Evolutionary conservation across 1,140 invertebrate species (phyloP), one percentile per base, ranked within the genome.

Genomic region (Rhagoletis pomonella): DNA sequence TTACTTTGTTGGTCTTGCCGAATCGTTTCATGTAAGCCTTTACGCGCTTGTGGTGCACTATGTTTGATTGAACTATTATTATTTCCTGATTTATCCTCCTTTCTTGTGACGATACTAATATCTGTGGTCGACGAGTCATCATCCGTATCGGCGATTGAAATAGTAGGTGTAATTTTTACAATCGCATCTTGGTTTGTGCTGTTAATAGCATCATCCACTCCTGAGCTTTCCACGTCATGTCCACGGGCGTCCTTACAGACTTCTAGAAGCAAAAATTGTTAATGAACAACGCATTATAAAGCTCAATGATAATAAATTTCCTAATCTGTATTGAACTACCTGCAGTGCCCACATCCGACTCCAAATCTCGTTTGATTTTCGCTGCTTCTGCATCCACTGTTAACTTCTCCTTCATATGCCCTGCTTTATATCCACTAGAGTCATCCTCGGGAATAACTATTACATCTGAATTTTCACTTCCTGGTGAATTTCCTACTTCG

Each of bases 51-150:
- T 5, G 7, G 47, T 10, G 73, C 6, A 19, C 47, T 81, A n/a
- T 81, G 47, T 55, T 81, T 81, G 19, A 55, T 55, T 9, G 73
- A 55, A 10, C 47, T 19, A 29, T 29, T 19, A 29, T 29, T 29
- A 19, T 47, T 55, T 77, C 44, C 47, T 9, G 42, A 55, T 93
- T 94, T 60, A 86, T 94, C 93, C n/a, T 93, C 90, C 90, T 94
- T 94, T 14, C 89, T 91, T 14, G 95, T 94, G 91, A 95, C 94
- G 91, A 95, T 62, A 85, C 69, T 87, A 1, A 86, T 10, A 50
- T 92, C 91, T 3, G 91, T 92, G 0, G 90, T 94, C 3, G 94
- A 94, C 0, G 95, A 94, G 65, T 95, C 95, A 89, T 95, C 95
- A 87, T 95, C 94, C 0, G 94, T 95, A 81, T 95, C 94, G 0